Conservation (phyloP, 2,113 vertebrate genomes). For the Haliaeetus leucogaster region DNA sequence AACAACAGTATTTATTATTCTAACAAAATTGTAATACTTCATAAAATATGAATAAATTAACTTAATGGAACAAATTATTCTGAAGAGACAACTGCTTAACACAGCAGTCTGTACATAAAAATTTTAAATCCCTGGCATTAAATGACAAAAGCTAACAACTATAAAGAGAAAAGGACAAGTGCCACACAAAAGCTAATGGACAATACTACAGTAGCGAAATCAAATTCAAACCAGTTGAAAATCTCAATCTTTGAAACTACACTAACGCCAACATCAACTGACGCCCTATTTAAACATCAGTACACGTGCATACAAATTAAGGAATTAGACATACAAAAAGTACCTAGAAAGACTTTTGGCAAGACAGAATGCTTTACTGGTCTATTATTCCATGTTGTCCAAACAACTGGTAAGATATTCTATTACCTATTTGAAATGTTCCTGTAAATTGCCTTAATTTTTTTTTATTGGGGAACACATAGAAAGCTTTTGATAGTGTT, state of each 20-base stretch:
- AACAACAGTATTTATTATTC: not conserved
- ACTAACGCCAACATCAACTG: not conserved
- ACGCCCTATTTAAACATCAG: not conserved
- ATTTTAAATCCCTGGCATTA: not conserved
- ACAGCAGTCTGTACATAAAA: not conserved
- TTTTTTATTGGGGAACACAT: not conserved
- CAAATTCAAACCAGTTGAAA: not conserved
- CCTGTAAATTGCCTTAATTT: not conserved
- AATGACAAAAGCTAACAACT: not conserved
- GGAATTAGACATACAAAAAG: not conserved
- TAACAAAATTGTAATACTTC: not conserved
- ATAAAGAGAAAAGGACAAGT: not conserved
- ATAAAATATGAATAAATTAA: not conserved
- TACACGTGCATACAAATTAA: not conserved
- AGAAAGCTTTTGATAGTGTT: not conserved
- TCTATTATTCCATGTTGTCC: not conserved
- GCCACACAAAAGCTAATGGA: not conserved
- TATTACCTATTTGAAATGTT: not conserved
- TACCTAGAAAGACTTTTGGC: not conserved
- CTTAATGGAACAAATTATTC: not conserved
- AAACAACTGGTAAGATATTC: not conserved
- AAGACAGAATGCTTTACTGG: not conserved
- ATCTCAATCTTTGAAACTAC: not conserved
- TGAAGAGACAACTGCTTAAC: not conserved
- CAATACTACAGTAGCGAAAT: not conserved